Base-by-base conservation (phyloP, 2,797 vertebrate species). In the Sparus aurata region DNA sequence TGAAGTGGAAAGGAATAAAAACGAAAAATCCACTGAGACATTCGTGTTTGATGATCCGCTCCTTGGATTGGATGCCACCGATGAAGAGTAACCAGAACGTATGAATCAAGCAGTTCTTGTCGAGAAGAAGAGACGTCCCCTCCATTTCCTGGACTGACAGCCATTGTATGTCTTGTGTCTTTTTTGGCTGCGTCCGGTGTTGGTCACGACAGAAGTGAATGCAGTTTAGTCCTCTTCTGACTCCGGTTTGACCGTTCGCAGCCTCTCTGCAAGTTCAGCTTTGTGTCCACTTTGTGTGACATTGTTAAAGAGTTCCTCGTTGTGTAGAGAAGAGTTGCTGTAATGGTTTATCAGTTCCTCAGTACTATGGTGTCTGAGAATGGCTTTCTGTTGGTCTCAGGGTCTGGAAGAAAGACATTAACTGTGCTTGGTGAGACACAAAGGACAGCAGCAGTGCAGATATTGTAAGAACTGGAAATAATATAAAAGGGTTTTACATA, bases 341-440 rank as follows among this genome's bases (percentile, higher is more conserved):
- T 82, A 61, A 82, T 76, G 85, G 73, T 86, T 75, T 30, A 70
- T 81, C 85, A 75, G 84, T 82, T 89, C 95, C 94, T 96, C 54
- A 91, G 93, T 92, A 92, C 89, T 0, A 91, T 94, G 93, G 94
- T 95, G 70, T 96, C 95, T 94, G 95, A 93, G 41, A 94, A 97
- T 95, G 96, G 95, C 95, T 97, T 94, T 93, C 91, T 95, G 94
- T 94, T 93, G 88, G 94, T 96, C 96, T 98, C 96, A 88, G 97
- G 96, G 79, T 96, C 86, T 94, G 91, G 89, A 92, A 86, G 77
- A 80, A 84, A 90, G 64, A 79, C 12, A 69, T 30, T 46, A 22
- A 69, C 50, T 73, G 30, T 16, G 34, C 23, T 38, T 54, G n/a
- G 78, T 38, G 58, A 73, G 34, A 54, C 11, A 65, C 55, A 69